These are phyloP conservation scores for Tenebrosternarchus preto DNA, from an alignment of 2,113 vertebrate species.

Conservation along the genomic window DNA sequence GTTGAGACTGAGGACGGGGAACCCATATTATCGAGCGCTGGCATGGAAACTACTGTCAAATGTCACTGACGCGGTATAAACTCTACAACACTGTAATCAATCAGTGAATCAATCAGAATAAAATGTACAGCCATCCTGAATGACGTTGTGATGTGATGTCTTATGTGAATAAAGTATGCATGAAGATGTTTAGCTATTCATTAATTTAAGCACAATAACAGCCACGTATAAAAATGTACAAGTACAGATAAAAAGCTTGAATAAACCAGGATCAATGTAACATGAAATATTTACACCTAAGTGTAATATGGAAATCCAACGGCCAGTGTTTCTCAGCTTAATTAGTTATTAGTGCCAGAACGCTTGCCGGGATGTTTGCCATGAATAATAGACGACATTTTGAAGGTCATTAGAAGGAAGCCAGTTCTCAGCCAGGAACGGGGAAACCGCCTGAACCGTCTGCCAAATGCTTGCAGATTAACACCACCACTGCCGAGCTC, in stretches of 20 bases:
- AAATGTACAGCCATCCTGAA: background rate
- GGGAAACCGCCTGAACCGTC: constrained; percentile 45
- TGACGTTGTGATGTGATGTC: background rate
- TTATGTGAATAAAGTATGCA: background rate
- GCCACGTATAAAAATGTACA: background rate
- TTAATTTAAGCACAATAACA: too few relatives aligned
- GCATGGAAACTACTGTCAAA: background rate
- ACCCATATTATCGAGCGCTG: background rate
- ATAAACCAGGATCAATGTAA: constrained; percentile 39
- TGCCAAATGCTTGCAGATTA: constrained; percentile 63
- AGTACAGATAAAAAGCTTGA: constrained; percentile 23
- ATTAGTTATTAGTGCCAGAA: constrained; percentile 61
- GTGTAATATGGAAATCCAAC: constrained; percentile 50
- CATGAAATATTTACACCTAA: constrained; percentile 56
- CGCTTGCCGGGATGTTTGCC: constrained; percentile 52
- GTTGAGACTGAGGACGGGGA: background rate
- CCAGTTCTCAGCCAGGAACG: constrained; percentile 33
- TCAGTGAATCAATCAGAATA: background rate
- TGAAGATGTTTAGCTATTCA: too few relatives aligned
- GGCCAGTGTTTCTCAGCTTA: constrained; percentile 55
- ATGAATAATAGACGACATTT: constrained; percentile 67
- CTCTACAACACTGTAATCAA: background rate
- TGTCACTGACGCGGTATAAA: background rate
- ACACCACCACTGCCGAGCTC: constrained; percentile 53
- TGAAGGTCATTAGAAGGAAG: constrained; percentile 65